phyloP scores from a whole-genome alignment of 2,113 vertebrate genomes.

The Dissostichus mawsoni region DNA sequence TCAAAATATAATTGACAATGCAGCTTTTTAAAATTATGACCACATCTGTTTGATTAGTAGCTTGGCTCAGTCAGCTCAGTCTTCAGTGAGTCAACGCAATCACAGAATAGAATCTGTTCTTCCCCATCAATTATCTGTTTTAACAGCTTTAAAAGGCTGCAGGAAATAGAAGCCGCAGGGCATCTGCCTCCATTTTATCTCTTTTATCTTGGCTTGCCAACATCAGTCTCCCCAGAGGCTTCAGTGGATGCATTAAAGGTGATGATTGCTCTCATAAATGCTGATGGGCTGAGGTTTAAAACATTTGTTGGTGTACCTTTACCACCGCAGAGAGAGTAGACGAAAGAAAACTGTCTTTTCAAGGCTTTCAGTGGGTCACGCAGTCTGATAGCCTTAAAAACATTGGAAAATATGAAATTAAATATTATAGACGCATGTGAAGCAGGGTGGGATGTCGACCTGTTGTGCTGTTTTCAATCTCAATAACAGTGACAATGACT shows the following conservation, averaged over 20 bases:
- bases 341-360: background rate
- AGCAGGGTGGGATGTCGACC: background rate
- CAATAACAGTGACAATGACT: background rate
- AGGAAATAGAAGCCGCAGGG: background rate
- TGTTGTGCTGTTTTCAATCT: background rate
- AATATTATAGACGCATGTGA: constrained; percentile 3
- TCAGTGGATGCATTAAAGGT: constrained; percentile 48
- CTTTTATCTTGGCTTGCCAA: constrained; percentile 35
- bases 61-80: background rate
- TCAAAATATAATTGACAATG: too few species aligned
- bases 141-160: background rate
- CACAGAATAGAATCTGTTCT: background rate
- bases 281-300: constrained; percentile 57
- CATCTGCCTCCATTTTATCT: constrained; percentile 1
- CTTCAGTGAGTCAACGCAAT: background rate
- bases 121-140: background rate
- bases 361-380: background rate
- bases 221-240: constrained; percentile 40
- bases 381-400: background rate
- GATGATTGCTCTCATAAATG: constrained; percentile 69
- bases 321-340: background rate
- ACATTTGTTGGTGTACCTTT: constrained; percentile 33
- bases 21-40: background rate
- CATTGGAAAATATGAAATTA: background rate
- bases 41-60: background rate